Conservation (phyloP, 23 tunicate species). For the Ciona savignyi region DNA sequence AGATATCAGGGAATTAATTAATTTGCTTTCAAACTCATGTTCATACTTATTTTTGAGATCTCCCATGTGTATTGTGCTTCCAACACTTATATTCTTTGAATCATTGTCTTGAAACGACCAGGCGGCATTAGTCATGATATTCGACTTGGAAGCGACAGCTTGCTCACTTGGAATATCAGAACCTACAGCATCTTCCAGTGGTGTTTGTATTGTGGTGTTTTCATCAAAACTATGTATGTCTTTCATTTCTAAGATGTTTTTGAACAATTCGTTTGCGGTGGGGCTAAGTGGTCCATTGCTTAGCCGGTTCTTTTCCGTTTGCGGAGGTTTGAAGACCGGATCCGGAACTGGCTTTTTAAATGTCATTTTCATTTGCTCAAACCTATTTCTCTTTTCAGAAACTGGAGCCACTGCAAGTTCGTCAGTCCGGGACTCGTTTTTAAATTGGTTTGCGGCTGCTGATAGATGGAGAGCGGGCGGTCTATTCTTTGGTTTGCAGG, state of each 20-base stretch:
- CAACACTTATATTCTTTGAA: slow-evolving; percentile 8
- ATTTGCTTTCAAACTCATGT: slow-evolving; percentile 22
- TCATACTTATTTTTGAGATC: slow-evolving; percentile 18
- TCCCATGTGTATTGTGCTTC: neutral
- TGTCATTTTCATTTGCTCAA: slow-evolving; percentile 37
- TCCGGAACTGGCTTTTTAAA: slow-evolving; percentile 45
- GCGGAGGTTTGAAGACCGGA: slow-evolving; percentile 21
- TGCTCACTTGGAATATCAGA: neutral
- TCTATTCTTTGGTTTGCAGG: slow-evolving; percentile 34
- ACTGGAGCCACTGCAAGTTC: slow-evolving; percentile 18
- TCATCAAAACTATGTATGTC: slow-evolving; percentile 18
- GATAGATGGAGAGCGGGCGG: neutral
- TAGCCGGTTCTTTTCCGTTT: neutral
- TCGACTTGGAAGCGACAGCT: neutral
- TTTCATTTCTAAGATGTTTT: slow-evolving; percentile 44
- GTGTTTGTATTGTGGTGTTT: neutral
- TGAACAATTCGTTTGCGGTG: slow-evolving; percentile 36
- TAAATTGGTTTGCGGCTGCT: neutral
- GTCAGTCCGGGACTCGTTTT: slow-evolving; percentile 3
- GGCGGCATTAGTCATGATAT: neutral
- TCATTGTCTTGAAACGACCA: slow-evolving; percentile 10
- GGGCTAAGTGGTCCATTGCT: neutral
- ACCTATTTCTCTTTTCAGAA: slow-evolving; percentile 26
- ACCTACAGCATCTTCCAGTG: neutral
- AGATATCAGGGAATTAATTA: slow-evolving; percentile 29